Conservation (phyloP, 2,888 invertebrate species). For the Rhagonycha lutea region DNA sequence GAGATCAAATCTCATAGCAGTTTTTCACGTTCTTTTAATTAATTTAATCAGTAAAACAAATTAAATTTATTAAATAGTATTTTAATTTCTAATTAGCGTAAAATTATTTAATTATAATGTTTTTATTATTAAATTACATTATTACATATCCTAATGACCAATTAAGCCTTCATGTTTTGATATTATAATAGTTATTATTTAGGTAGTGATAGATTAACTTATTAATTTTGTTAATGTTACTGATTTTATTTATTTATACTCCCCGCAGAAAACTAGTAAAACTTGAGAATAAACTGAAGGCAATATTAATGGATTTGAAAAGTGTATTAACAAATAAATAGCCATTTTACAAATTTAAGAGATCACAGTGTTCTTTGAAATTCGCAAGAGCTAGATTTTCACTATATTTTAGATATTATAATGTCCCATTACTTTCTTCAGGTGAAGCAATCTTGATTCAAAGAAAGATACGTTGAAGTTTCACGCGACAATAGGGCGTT, state of each 20-base stretch:
- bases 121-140: not conserved
- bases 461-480: constrained; percentile 40
- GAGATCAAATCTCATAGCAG: not conserved
- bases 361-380: not conserved
- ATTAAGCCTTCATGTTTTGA: not conserved
- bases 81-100: not conserved
- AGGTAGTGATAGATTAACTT: not conserved
- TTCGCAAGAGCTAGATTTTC: not conserved
- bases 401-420: not conserved
- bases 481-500: constrained; percentile 50
- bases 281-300: not conserved
- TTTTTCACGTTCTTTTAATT: not conserved
- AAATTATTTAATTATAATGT: not conserved
- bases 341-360: not conserved
- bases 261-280: not conserved
- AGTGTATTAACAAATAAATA: not conserved
- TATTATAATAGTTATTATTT: not conserved
- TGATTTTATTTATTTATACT: not conserved
- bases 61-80: not conserved
- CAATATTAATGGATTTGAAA: not conserved
- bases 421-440: not conserved
- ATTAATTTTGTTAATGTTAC: not conserved
- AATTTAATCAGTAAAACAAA: not conserved
- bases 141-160: not conserved
- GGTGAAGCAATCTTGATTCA: constrained; percentile 16